These are phyloP conservation scores for Aphidius gifuensis DNA, from an alignment of 1,140 invertebrate genomes.

Conservation along the genomic window DNA sequence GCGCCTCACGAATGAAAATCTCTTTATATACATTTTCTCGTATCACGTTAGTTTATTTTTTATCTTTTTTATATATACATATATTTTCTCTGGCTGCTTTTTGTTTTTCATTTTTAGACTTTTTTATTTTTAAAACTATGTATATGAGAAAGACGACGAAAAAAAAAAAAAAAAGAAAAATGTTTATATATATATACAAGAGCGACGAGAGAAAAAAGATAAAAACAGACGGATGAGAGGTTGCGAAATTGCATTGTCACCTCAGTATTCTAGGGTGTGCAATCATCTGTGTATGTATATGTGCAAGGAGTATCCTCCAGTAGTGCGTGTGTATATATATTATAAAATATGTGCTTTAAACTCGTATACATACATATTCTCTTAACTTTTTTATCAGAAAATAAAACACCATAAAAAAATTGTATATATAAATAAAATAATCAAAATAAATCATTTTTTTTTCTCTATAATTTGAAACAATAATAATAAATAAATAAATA, in stretches of 20 bases:
- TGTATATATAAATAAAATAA: too few species aligned
- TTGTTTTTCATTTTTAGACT: not conserved
- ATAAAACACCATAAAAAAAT: too few species aligned
- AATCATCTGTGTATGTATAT: not conserved
- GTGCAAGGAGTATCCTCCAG: not conserved
- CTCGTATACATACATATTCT: too few species aligned
- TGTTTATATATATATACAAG: not conserved
- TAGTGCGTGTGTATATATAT: too few species aligned
- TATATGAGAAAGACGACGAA: too few species aligned
- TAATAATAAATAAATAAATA: too few species aligned
- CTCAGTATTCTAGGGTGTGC: conserved; percentile 26
- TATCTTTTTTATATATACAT: conserved; percentile 6
- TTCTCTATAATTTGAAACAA: too few species aligned
- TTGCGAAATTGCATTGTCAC: conserved; percentile 38
- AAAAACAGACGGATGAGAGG: conserved; percentile 21
- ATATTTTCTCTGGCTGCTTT: not conserved
- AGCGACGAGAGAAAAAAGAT: conserved; percentile 2
- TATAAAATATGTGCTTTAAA: too few species aligned
- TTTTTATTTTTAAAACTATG: not conserved
- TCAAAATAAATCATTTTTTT: too few species aligned
- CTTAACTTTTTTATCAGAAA: too few species aligned
- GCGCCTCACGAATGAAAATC: conserved; percentile 32
- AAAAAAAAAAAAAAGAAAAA: too few species aligned
- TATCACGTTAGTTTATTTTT: conserved; percentile 19
- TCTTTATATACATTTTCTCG: conserved; percentile 25